A percentile compares a stretch with the other conserved stretches of the same genome.
Evolutionary conservation across 2,888 invertebrate genomes (phyloP).

Genomic region (Papilio gigon): DNA sequence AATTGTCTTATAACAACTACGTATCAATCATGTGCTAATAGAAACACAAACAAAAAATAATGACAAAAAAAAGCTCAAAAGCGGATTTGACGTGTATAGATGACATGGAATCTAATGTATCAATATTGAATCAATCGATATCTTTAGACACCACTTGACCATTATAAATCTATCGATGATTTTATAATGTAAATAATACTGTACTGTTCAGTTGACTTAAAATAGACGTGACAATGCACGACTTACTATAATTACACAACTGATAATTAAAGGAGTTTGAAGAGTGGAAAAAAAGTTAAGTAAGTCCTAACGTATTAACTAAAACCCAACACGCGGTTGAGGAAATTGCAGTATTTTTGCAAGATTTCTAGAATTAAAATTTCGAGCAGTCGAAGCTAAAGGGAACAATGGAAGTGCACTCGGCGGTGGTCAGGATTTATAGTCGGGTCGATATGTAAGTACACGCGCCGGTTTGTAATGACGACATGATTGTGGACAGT

Average conservation of each 20-base stretch:
- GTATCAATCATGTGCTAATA: slow-evolving; percentile 77
- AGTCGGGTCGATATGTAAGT: slow-evolving; percentile 66
- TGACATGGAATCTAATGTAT: slow-evolving; percentile 68
- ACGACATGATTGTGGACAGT: slow-evolving; percentile 79
- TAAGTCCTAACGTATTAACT: not conserved
- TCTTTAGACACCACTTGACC: slow-evolving; percentile 52
- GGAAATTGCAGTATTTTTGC: not conserved
- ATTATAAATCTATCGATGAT: slow-evolving; percentile 52
- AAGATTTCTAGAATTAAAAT: slow-evolving; percentile 14
- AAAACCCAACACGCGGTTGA: not conserved
- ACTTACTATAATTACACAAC: no score
- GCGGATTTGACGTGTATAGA: slow-evolving; percentile 76
- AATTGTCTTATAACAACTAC: slow-evolving; percentile 74
- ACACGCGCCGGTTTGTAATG: slow-evolving; percentile 75
- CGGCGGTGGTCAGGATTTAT: slow-evolving; percentile 77
- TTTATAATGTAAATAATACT: slow-evolving; percentile 24
- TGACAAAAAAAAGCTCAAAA: slow-evolving; percentile 66
- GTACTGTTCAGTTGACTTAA: slow-evolving; percentile 41
- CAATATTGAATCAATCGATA: slow-evolving; percentile 71
- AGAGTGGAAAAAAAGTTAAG: not conserved
- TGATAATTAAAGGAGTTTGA: not conserved
- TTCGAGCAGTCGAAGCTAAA: slow-evolving; percentile 37
- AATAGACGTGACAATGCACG: not conserved
- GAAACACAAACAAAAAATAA: slow-evolving; percentile 73
- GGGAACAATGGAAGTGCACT: slow-evolving; percentile 43